phyloP scores from a whole-genome alignment of 92 coral and sea anemone genomes.

The Blastomussa wellsi region DNA sequence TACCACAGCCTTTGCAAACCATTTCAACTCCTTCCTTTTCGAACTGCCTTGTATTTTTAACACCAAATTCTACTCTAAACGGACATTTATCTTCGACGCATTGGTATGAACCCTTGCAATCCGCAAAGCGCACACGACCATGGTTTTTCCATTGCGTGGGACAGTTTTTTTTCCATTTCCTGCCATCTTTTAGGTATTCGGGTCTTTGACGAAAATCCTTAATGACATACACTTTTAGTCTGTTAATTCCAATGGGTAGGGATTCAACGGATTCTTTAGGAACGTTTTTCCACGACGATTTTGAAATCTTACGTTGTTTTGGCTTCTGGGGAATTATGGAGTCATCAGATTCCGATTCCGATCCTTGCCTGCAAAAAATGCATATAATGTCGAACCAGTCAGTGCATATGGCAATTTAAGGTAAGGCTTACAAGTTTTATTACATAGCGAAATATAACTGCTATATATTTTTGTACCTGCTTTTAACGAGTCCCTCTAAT shows the following conservation, averaged over 20 bases:
- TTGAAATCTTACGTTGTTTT: no score
- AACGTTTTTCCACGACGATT: conserved; percentile 3
- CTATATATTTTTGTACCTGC: conserved; percentile 11
- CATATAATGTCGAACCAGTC: neutral
- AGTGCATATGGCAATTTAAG: neutral
- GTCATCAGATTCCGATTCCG: conserved; percentile 34
- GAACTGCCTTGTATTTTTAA: conserved; percentile 58
- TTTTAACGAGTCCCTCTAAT: neutral
- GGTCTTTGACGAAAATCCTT: conserved; percentile 2
- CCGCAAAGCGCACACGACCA: conserved; percentile 51
- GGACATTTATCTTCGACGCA: conserved; percentile 44
- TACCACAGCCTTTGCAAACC: conserved; percentile 57
- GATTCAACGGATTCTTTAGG: neutral
- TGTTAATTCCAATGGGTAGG: conserved; percentile 22
- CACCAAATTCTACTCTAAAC: conserved; percentile 49
- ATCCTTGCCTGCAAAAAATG: neutral
- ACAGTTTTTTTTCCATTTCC: conserved; percentile 59
- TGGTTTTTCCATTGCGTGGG: conserved; percentile 49
- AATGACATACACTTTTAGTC: conserved; percentile 10
- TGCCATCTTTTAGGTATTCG: conserved; percentile 35
- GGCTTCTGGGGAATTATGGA: conserved; percentile 14
- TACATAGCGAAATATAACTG: neutral
- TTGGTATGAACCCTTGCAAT: conserved; percentile 50
- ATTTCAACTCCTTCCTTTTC: conserved; percentile 32
- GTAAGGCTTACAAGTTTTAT: neutral